Percentiles rank a stretch among this genome's conserved stretches.
phyloP scores from a whole-genome alignment of 2,797 vertebrate species.

The Eremophila alpestris region DNA sequence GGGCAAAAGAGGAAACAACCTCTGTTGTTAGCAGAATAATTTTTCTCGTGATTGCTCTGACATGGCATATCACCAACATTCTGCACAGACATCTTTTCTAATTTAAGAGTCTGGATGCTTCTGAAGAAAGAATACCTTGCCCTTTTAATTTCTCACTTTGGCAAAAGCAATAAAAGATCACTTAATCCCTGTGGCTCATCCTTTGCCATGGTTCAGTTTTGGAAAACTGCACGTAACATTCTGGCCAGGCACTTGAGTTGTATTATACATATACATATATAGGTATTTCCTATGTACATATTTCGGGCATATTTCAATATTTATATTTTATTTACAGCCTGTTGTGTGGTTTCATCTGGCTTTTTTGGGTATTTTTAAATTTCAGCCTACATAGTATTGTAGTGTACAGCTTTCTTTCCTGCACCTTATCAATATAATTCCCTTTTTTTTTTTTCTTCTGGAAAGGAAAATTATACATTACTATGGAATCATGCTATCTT shows the following conservation, averaged over 20 bases:
- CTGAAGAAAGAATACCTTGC: background rate
- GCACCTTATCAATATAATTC: background rate
- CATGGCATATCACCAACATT: background rate
- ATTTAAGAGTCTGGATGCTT: background rate
- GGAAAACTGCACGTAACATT: background rate
- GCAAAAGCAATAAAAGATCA: background rate
- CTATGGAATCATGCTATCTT: background rate
- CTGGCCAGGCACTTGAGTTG: background rate
- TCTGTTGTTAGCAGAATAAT: background rate
- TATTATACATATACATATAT: too few relatives aligned
- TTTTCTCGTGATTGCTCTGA: background rate
- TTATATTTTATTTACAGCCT: background rate
- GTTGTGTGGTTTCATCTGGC: fast-evolving
- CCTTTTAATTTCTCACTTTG: background rate
- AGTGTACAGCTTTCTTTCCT: background rate
- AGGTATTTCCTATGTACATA: background rate
- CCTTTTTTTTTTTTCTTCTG: background rate
- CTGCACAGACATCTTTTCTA: background rate
- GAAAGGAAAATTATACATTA: background rate
- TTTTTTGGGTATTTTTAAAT: background rate
- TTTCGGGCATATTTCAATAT: background rate
- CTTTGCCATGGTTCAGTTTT: background rate
- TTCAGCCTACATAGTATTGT: background rate
- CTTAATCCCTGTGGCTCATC: background rate
- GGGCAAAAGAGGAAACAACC: background rate